Conservation (phyloP, 2,113 vertebrate genomes). For the Buteo buteo region DNA sequence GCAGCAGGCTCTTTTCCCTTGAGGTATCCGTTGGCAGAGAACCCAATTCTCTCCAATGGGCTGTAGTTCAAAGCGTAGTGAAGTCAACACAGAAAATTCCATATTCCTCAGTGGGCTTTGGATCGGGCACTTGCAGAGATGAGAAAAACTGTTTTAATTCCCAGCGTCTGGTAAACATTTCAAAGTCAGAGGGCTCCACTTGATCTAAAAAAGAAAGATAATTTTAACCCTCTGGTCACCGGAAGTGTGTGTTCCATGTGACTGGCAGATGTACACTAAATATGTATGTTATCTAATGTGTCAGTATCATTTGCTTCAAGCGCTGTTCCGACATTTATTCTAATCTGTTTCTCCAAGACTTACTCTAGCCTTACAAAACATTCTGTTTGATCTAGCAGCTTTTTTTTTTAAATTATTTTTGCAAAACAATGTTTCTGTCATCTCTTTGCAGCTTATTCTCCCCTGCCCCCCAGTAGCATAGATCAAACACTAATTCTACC, state of each 20-base stretch:
- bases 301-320: neutral
- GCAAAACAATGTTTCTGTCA: neutral
- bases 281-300: neutral
- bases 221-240: neutral
- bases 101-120: slow-evolving; percentile 46
- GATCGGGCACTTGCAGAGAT: neutral
- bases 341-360: neutral
- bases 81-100: slow-evolving; percentile 57
- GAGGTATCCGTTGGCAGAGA: neutral
- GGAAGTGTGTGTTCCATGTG: neutral
- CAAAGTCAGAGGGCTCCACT: neutral
- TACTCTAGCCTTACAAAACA: neutral
- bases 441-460: neutral
- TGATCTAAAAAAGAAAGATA: neutral
- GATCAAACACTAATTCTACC: neutral
- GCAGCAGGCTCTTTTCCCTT: slow-evolving; percentile 20
- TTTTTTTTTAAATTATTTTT: neutral
- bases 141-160: slow-evolving; percentile 25
- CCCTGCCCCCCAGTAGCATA: neutral
- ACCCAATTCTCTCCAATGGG: neutral
- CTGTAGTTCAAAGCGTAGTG: neutral
- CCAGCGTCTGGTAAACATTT: neutral
- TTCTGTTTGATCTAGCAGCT: neutral
- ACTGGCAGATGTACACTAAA: neutral
- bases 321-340: neutral